Evolutionary conservation across 1,140 invertebrate genomes (phyloP).

Genomic region (Galendromus occidentalis): DNA sequence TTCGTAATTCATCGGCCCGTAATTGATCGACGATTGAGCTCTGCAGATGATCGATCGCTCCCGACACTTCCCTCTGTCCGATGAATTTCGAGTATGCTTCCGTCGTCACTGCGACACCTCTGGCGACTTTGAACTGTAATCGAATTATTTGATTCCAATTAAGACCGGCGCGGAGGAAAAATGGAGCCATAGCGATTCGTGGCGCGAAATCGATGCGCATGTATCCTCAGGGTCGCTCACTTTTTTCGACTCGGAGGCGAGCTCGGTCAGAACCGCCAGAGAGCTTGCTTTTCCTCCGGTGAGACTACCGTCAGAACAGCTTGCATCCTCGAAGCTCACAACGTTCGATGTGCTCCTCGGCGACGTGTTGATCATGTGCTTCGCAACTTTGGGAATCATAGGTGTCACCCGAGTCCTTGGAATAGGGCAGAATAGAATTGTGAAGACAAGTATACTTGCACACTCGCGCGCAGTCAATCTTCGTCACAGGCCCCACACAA

Average conservation of each 20-base stretch:
- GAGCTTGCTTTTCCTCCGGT: constrained; percentile 1
- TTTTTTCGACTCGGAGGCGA: neutral
- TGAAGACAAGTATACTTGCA: no score
- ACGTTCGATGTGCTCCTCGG: no score
- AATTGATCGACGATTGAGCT: constrained; percentile 20
- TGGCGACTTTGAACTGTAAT: constrained; percentile 31
- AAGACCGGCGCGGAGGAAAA: no score
- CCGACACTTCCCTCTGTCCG: constrained; percentile 21
- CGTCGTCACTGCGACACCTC: constrained; percentile 39
- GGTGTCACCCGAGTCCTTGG: no score
- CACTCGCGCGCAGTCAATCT: no score
- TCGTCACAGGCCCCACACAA: no score
- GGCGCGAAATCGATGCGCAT: no score
- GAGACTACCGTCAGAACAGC: neutral
- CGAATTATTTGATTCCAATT: neutral
- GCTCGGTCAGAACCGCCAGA: neutral
- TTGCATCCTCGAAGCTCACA: neutral
- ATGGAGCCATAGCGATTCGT: no score
- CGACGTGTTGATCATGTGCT: no score
- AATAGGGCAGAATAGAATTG: no score
- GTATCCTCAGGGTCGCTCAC: neutral
- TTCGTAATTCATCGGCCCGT: constrained; percentile 18
- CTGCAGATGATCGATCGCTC: constrained; percentile 20
- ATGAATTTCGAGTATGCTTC: constrained; percentile 35
- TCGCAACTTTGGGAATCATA: no score